Percentiles rank a stretch among this genome's conserved stretches.
These are phyloP conservation scores for Rhaphigaster nebulosa DNA, from an alignment of 2,888 invertebrate genomes.

Conservation along the genomic window DNA sequence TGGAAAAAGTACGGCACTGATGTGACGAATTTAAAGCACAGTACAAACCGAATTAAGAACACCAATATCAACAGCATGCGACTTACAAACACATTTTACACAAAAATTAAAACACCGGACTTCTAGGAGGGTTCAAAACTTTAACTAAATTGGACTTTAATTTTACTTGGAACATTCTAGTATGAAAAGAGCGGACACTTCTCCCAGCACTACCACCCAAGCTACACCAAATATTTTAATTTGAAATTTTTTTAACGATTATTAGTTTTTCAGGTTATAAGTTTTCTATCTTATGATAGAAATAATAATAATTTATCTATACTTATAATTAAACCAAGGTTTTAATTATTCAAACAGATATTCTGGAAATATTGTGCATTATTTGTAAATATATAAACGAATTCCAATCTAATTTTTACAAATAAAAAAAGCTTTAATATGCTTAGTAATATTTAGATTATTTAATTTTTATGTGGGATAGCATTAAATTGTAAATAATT, in stretches of 20 bases:
- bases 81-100: not conserved
- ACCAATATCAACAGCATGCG: not conserved
- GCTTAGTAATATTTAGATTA: not conserved
- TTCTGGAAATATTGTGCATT: not conserved
- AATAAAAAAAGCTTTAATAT: not conserved
- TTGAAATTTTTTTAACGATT: not conserved
- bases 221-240: not conserved
- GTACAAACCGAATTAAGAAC: not conserved
- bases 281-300: not conserved
- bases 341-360: not conserved
- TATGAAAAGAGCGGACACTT: not conserved
- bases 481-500: not conserved
- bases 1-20: not conserved
- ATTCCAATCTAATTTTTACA: not conserved
- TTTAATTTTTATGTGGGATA: not conserved
- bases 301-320: not conserved
- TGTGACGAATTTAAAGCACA: not conserved
- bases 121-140: not conserved
- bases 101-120: not conserved
- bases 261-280: no score
- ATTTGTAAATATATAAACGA: not conserved
- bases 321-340: not conserved
- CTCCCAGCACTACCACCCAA: not conserved
- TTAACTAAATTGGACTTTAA: not conserved
- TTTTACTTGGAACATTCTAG: not conserved